phyloP scores from a whole-genome alignment of 2,113 vertebrate species.

The Phycodurus eques region DNA sequence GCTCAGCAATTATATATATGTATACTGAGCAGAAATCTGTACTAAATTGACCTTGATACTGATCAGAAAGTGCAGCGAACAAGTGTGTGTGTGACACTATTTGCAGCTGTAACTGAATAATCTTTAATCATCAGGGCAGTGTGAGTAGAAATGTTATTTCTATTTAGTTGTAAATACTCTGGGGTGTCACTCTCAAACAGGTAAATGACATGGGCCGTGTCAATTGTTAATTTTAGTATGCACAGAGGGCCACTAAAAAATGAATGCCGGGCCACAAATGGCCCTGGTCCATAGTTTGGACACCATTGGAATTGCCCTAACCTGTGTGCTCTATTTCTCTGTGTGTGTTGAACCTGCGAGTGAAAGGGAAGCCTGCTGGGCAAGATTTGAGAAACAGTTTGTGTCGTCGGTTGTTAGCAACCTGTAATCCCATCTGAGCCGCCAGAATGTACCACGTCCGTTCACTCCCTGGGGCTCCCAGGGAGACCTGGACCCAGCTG shows the following conservation, averaged over 20 bases:
- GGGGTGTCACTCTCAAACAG: neutral
- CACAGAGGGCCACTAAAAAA: neutral
- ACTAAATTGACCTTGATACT: neutral
- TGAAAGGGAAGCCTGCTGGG: conserved; percentile 41
- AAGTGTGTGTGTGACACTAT: too few relatives aligned
- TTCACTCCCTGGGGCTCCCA: conserved; percentile 34
- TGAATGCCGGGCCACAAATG: neutral
- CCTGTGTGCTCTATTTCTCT: neutral
- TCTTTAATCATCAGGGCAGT: neutral
- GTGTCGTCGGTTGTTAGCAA: conserved; percentile 66
- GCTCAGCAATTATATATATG: too few relatives aligned
- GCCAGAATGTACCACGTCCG: conserved; percentile 18
- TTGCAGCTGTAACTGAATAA: neutral
- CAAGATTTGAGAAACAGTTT: conserved; percentile 57
- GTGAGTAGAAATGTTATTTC: neutral
- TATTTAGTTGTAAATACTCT: neutral
- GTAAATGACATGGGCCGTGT: neutral
- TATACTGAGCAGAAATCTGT: neutral
- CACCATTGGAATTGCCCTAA: neutral
- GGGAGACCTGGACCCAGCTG: conserved; percentile 54
- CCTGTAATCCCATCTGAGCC: conserved; percentile 71
- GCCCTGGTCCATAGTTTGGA: neutral
- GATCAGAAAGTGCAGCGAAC: neutral
- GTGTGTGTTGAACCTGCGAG: conserved; percentile 20
- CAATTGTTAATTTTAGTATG: neutral